These are phyloP conservation scores for Paguma larvata DNA, from an alignment of 2,797 vertebrate species.

Conservation along the genomic window DNA sequence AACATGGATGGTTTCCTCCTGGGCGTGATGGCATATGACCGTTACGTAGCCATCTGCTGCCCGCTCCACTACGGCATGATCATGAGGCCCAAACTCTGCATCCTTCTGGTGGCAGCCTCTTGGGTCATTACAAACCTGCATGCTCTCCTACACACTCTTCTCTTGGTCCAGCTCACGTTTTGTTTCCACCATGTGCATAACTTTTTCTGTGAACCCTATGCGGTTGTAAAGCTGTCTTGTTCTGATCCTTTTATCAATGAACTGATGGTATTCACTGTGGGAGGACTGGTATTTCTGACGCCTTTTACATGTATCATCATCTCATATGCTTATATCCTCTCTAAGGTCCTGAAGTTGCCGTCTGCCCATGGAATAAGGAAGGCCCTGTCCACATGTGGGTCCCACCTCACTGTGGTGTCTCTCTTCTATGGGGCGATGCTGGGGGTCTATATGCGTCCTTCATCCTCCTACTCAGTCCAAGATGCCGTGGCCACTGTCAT, in stretches of 20 bases:
- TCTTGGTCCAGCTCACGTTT: slow-evolving; percentile 61
- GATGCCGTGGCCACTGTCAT: too few relatives aligned
- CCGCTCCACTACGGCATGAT: slow-evolving; percentile 65
- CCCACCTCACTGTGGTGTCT: too few relatives aligned
- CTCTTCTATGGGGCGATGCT: too few relatives aligned
- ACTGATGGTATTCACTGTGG: slow-evolving; percentile 62
- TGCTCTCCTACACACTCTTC: slow-evolving; percentile 55
- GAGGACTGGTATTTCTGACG: slow-evolving; percentile 54
- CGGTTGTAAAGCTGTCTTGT: slow-evolving; percentile 74
- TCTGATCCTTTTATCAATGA: slow-evolving; percentile 70
- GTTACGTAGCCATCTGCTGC: slow-evolving; percentile 60
- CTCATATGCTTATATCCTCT: slow-evolving; percentile 75
- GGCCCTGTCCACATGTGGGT: too few relatives aligned
- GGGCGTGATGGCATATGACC: slow-evolving; percentile 76
- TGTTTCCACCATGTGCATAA: slow-evolving; percentile 67
- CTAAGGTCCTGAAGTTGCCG: slow-evolving; percentile 41
- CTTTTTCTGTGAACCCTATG: slow-evolving; percentile 80
- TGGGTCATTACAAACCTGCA: slow-evolving; percentile 54
- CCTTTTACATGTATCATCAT: slow-evolving; percentile 68
- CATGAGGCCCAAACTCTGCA: slow-evolving; percentile 68
- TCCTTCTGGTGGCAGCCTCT: slow-evolving; percentile 50
- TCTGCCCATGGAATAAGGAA: slow-evolving; percentile 28
- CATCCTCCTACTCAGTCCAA: too few relatives aligned
- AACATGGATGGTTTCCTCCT: slow-evolving; percentile 80
- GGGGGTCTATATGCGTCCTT: too few relatives aligned